Base-by-base conservation (phyloP, 92 coral and sea anemone genomes). In the Epizoanthus scotinus region DNA sequence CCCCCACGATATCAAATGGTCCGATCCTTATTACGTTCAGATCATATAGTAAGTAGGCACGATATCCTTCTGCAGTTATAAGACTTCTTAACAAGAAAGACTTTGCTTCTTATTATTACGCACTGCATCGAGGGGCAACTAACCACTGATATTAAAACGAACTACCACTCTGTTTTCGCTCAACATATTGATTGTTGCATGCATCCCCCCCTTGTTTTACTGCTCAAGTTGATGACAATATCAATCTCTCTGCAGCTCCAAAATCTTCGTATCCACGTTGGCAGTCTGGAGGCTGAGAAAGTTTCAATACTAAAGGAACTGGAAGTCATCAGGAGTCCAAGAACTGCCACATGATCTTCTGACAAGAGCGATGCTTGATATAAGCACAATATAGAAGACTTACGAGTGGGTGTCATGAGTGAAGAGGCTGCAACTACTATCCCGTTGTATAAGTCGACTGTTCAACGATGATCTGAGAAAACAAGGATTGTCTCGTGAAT, bases 211-310 rank as follows among this genome's bases (percentile, higher is more conserved):
- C 6, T 52, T 17, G 12, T n/a, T 2, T 24, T 53, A 15, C 25
- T 21, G 29, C 21, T 27, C 17, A 25, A 26, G 10, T 20, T 19
- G 2, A 47, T 47, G 10, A 47, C 52, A 47, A 20, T 1, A 8
- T 58, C 14, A 13, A 38, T 40, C 8, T 26, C 54, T 69, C 42
- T 20, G 59, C 75, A 91, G 95, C 90, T 87, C 3, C 86, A 91
- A 54, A 84, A 78, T 57, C 90, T 95, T 15, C 94, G 93, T 5
- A 89, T 78, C 17, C 98, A 91, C 63, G 99, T 95, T 3, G 99
- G 97, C 70, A 93, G 94, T 86, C 74, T 95, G 60, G 95, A 93
- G 38, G 98, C 99, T 0, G 99, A 95, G 71, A 95, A 95, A 69
- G 95, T 91, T 2, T 94, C 98, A 5, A 95, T 95, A 61, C 84